Conservation (phyloP, 2,113 vertebrate species). For the Ariopsis seemanni region DNA sequence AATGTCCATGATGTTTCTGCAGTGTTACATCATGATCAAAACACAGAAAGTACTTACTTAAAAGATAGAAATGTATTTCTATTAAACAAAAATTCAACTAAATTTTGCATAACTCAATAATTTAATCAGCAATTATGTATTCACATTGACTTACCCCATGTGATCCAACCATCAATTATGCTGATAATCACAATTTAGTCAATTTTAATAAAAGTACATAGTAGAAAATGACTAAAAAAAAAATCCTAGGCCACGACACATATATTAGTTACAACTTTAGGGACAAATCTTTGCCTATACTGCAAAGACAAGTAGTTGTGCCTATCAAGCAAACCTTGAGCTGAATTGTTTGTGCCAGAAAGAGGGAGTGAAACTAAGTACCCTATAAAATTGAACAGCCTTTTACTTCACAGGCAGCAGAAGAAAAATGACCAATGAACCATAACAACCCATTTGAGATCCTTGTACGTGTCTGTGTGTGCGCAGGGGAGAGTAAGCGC, state of each 20-base stretch:
- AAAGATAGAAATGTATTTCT: not conserved
- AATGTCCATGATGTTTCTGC: not conserved
- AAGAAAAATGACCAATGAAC: constrained; percentile 27
- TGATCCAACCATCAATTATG: not conserved
- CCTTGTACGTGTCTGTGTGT: constrained; percentile 18
- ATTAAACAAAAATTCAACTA: not conserved
- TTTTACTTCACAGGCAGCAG: constrained; percentile 24
- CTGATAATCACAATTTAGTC: not conserved
- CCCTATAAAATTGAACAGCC: constrained; percentile 3
- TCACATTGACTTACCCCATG: not conserved
- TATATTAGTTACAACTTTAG: not conserved
- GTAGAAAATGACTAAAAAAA: not conserved
- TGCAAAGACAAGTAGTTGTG: not conserved
- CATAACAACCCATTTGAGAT: constrained; percentile 14
- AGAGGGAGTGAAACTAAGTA: constrained; percentile 1
- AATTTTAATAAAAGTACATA: not conserved
- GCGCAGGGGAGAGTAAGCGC: not conserved
- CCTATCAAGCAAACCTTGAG: not conserved
- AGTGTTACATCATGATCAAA: not conserved
- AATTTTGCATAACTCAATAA: not conserved
- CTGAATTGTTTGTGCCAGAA: not conserved
- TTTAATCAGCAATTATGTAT: not conserved
- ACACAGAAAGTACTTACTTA: not conserved
- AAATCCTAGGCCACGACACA: not conserved
- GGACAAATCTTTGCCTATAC: not conserved